Percentiles rank a stretch among this genome's conserved stretches.
phyloP scores from a whole-genome alignment of 2,797 vertebrate genomes.

The Muscicapa comitata region DNA sequence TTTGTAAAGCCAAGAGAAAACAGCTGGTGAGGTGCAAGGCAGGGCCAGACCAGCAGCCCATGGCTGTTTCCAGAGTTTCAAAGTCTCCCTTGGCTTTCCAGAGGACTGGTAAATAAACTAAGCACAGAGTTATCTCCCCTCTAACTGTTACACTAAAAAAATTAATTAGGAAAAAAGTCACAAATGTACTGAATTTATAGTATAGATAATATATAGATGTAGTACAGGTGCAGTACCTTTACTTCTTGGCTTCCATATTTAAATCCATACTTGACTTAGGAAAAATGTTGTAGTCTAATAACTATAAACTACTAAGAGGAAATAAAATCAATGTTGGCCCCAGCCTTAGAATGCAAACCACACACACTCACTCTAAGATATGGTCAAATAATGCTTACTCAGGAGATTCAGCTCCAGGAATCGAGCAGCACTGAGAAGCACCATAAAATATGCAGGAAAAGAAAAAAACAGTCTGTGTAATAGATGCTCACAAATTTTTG shows the following conservation, averaged over 20 bases:
- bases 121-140: neutral
- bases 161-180: neutral
- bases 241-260: conserved; percentile 64
- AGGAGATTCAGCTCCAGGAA: conserved; percentile 49
- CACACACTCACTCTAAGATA: conserved; percentile 50
- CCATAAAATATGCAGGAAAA: neutral
- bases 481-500: conserved; percentile 45
- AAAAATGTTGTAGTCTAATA: conserved; percentile 65
- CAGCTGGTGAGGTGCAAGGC: conserved; percentile 47
- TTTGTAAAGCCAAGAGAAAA: conserved; percentile 39
- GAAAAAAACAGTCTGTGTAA: conserved; percentile 31
- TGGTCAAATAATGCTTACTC: conserved; percentile 59
- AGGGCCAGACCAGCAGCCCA: neutral
- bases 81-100: conserved; percentile 10
- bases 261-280: conserved; percentile 59
- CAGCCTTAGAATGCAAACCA: conserved; percentile 62
- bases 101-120: neutral
- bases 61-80: neutral
- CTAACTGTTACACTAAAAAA: neutral
- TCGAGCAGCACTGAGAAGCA: neutral
- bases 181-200: conserved; percentile 54
- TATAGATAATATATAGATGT: too few relatives aligned
- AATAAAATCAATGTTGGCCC: conserved; percentile 67
- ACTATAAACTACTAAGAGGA: conserved; percentile 68
- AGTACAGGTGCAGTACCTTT: conserved; percentile 33